A percentile compares a stretch with the other conserved stretches of the same genome.
phyloP scores from a whole-genome alignment of 2,113 vertebrate genomes.

The Miniopterus natalensis region DNA sequence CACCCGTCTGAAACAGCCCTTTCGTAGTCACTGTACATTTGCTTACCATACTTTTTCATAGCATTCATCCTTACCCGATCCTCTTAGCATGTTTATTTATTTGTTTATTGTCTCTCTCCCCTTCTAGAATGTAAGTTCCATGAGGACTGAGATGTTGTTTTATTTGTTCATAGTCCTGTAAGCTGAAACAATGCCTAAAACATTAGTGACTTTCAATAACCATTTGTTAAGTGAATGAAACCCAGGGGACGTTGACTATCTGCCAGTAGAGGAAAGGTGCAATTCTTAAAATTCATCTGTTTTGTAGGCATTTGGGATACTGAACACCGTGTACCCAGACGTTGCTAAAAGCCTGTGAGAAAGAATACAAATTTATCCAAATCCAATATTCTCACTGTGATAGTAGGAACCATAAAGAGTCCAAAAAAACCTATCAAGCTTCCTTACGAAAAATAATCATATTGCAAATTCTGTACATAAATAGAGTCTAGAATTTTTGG shows the following conservation, averaged over 20 bases:
- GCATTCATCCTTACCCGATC: background rate
- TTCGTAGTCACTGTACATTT: background rate
- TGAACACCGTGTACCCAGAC: background rate
- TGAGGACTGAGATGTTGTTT: background rate
- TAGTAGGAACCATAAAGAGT: background rate
- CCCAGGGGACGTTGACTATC: background rate
- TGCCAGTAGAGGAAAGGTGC: background rate
- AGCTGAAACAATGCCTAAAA: background rate
- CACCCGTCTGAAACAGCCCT: background rate
- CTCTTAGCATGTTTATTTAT: background rate
- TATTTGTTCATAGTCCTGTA: constrained; percentile 4
- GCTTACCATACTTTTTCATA: background rate
- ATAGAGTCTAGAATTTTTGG: background rate
- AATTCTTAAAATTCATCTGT: background rate
- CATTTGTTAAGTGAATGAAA: constrained; percentile 46
- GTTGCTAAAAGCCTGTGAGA: constrained; percentile 30
- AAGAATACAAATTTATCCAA: background rate
- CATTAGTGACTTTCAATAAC: background rate
- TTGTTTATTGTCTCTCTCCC: background rate
- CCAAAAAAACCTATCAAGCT: background rate
- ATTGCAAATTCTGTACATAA: background rate
- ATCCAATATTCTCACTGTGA: background rate
- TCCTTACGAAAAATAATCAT: background rate
- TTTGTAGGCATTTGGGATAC: background rate
- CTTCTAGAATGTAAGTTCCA: background rate